These are phyloP conservation scores for Conomelus anceps DNA, from an alignment of 2,888 invertebrate genomes.

Conservation along the genomic window DNA sequence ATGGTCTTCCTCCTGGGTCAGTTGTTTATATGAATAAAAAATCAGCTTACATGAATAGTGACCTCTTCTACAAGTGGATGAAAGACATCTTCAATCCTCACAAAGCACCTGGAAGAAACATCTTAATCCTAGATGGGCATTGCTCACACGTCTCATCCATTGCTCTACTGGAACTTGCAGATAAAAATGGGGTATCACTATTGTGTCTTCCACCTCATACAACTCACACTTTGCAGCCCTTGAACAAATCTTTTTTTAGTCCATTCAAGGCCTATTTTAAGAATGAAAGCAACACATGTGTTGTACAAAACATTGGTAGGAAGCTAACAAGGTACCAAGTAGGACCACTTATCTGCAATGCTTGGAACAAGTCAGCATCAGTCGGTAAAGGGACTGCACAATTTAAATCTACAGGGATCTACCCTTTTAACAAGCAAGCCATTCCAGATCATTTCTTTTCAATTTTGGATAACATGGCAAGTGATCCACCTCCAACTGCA, in stretches of 20 bases:
- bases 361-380: conserved; percentile 6
- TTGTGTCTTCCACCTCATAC: conserved; percentile 11
- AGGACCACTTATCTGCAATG: background rate
- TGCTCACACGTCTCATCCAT: background rate
- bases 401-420: conserved; percentile 2
- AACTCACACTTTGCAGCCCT: conserved; percentile 4
- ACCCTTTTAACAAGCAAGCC: background rate
- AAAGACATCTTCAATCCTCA: background rate
- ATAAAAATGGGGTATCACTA: background rate
- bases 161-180: background rate
- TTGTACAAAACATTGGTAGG: background rate
- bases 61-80: background rate
- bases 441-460: conserved; percentile 2
- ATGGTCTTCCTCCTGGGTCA: no score
- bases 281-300: background rate
- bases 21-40: background rate
- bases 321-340: background rate
- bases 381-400: conserved; percentile 4
- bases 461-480: background rate
- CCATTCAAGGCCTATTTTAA: conserved; percentile 5
- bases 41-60: background rate
- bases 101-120: no score
- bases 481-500: background rate
- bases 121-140: conserved; percentile 13
- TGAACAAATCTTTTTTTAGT: background rate